Base-by-base conservation (phyloP, 2,888 invertebrate species). In the Eilema griseolum region DNA sequence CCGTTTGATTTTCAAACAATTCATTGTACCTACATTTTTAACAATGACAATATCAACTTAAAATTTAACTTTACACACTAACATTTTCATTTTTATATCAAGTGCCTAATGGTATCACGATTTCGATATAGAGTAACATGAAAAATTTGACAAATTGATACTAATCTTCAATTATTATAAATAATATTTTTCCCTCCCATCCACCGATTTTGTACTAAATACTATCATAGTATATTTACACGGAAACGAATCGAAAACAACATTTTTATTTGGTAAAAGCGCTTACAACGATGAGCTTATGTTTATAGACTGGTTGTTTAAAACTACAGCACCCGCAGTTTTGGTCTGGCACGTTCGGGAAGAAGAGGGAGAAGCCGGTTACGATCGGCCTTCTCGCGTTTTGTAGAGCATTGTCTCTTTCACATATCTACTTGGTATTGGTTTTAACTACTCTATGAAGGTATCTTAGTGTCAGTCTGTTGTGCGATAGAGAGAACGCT, bases 181-280 rank as follows among this genome's bases (percentile, higher is more conserved):
- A 86, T 86, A 86, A 84, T 86, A 81, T 82, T 79, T 83, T 82
- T 82, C 78, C 81, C 77, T 85, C 85, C 89, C 92, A 91, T 93
- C 90, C 92, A 94, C 93, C 93, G 89, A 90, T 88, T 90, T 94
- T 95, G 93, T 93, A 94, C 94, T 94, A 94, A 93, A 91, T 88
- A 86, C 93, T 93, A 90, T 86, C 73, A 85, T 82, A 81, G 83
- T 88, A 86, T 94, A 93, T 93, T 90, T 93, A 94, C 93, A 94
- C 77, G 85, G 86, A 90, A 89, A 86, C 84, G 86, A 88, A 87
- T 78, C 71, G 79, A 88, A 89, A 89, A 81, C 74, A 84, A 87
- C 84, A 84, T 74, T 83, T 89, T 84, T 89, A 93, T 94, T 94
- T 94, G 94, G 94, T 93, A 92, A 92, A 93, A 93, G 92, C 93